Percentiles rank a stretch among this genome's conserved stretches.
These are phyloP conservation scores for Sparus aurata DNA, from an alignment of 2,797 vertebrate genomes.

Conservation along the genomic window DNA sequence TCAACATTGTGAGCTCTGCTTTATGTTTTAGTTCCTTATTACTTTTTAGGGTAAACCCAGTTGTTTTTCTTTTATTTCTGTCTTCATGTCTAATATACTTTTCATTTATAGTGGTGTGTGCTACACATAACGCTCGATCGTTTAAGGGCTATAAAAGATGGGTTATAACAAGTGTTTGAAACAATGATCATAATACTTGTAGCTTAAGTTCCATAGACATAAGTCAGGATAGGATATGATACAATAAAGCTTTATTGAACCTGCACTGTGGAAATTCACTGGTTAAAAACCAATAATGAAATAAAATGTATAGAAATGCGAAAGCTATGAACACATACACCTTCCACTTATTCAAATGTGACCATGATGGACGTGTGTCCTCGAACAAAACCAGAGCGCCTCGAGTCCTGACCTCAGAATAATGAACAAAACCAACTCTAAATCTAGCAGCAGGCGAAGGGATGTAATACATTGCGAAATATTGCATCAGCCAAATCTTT, in stretches of 20 bases:
- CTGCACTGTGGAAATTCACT: too few relatives aligned
- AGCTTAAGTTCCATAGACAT: not conserved
- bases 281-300: too few relatives aligned
- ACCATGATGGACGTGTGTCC: too few relatives aligned
- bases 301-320: too few relatives aligned
- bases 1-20: not conserved
- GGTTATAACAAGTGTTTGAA: not conserved
- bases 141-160: not conserved
- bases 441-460: not conserved
- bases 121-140: not conserved
- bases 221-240: too few relatives aligned
- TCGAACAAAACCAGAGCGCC: not conserved
- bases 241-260: too few relatives aligned
- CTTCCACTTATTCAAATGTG: too few relatives aligned
- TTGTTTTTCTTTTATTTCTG: not conserved
- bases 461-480: slow-evolving; percentile 12
- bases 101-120: not conserved
- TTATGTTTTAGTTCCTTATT: not conserved
- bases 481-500: slow-evolving; percentile 44
- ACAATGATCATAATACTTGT: not conserved
- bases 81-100: not conserved
- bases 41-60: not conserved
- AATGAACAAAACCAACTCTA: not conserved
- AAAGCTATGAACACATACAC: too few relatives aligned
- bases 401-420: not conserved